phyloP scores from a whole-genome alignment of 2,888 invertebrate species.

The Strigamia maritima region DNA sequence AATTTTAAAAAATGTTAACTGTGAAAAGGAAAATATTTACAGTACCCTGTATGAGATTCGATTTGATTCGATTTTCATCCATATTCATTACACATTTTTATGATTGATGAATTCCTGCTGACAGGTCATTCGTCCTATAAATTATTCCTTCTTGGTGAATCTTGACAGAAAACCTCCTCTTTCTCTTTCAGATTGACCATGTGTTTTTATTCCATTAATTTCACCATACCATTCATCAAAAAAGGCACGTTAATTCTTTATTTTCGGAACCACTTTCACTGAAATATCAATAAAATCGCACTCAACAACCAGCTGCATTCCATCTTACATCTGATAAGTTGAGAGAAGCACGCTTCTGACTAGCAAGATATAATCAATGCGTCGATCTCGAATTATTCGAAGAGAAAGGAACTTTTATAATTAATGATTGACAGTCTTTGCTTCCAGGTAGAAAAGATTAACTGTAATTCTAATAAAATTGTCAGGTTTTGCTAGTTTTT shows the following conservation, averaged over 20 bases:
- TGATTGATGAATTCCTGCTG: slow-evolving; percentile 6
- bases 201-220: background rate
- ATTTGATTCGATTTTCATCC: background rate
- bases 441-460: background rate
- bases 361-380: background rate
- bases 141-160: background rate
- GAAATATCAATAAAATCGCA: background rate
- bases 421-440: background rate
- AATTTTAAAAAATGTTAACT: background rate
- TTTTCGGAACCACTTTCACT: background rate
- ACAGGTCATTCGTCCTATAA: slow-evolving; percentile 10
- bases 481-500: background rate
- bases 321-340: background rate
- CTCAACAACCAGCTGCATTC: background rate
- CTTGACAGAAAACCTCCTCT: slow-evolving; percentile 1
- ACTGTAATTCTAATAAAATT: background rate
- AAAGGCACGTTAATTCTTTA: background rate
- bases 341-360: background rate
- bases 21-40: background rate
- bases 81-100: background rate
- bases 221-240: background rate
- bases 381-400: background rate
- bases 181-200: background rate
- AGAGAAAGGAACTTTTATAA: background rate
- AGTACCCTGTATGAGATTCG: background rate